phyloP scores from a whole-genome alignment of 2,113 vertebrate species.

The Crypturellus undulatus region DNA sequence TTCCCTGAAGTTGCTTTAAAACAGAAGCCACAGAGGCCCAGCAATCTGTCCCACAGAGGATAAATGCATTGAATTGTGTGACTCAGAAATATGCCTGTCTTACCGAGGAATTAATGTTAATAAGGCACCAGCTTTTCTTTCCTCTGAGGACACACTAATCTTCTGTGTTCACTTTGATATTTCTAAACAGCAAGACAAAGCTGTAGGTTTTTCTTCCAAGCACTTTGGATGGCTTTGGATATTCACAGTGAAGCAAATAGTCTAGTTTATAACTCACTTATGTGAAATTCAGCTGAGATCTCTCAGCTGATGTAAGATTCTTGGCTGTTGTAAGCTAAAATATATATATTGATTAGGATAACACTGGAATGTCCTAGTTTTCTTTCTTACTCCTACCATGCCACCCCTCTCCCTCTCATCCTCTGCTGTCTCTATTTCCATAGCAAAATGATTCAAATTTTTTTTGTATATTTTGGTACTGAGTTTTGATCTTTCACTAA shows the following conservation, averaged over 20 bases:
- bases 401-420: not conserved
- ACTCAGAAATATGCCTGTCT: not conserved
- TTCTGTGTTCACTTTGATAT: not conserved
- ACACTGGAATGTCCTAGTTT: not conserved
- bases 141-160: not conserved
- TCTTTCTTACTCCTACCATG: not conserved
- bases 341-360: not conserved
- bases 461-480: not conserved
- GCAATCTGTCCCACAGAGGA: not conserved
- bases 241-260: not conserved
- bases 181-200: not conserved
- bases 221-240: not conserved
- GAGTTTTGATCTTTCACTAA: not conserved
- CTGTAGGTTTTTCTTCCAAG: not conserved
- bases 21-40: not conserved
- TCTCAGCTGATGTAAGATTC: not conserved
- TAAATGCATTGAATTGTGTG: not conserved
- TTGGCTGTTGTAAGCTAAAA: not conserved
- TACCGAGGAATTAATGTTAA: not conserved
- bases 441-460: not conserved
- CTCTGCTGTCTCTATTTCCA: not conserved
- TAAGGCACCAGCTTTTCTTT: not conserved
- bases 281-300: not conserved
- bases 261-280: not conserved
- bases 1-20: not conserved